These are phyloP conservation scores for Zophobas morio DNA, from an alignment of 1,140 invertebrate species.

Conservation along the genomic window DNA sequence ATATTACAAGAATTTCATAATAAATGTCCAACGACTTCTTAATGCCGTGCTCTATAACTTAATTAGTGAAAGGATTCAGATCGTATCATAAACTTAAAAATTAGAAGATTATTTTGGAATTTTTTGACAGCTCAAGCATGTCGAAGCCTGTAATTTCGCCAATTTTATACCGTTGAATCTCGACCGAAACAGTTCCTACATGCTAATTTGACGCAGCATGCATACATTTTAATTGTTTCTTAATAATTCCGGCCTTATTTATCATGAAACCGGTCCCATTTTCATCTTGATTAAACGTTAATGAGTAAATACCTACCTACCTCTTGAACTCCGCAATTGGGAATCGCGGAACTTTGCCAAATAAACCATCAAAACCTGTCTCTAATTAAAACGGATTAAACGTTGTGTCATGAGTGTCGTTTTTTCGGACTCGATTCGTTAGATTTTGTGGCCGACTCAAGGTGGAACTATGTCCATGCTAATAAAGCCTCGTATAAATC, in stretches of 20 bases:
- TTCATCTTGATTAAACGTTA: constrained; percentile 26
- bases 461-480: constrained; percentile 9
- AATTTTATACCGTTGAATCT: constrained; percentile 1
- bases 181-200: constrained; percentile 14
- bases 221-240: constrained; percentile 37
- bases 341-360: constrained; percentile 12
- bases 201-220: constrained; percentile 24
- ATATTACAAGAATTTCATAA: constrained; percentile 24
- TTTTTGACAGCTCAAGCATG: not conserved
- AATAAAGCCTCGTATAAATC: constrained; percentile 55
- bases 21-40: not conserved
- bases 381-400: constrained; percentile 47
- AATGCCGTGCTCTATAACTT: constrained; percentile 22
- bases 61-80: constrained; percentile 21
- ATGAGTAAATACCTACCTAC: constrained; percentile 5
- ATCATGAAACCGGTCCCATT: constrained; percentile 32
- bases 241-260: constrained; percentile 39
- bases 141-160: constrained; percentile 3
- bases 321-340: not conserved
- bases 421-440: constrained; percentile 29
- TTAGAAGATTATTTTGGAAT: constrained; percentile 7
- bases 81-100: constrained; percentile 9
- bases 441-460: constrained; percentile 22
- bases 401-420: constrained; percentile 34
- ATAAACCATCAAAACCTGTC: constrained; percentile 35